Evolutionary conservation across 2,797 vertebrate species (phyloP).

Genomic region (Astyanax mexicanus): DNA sequence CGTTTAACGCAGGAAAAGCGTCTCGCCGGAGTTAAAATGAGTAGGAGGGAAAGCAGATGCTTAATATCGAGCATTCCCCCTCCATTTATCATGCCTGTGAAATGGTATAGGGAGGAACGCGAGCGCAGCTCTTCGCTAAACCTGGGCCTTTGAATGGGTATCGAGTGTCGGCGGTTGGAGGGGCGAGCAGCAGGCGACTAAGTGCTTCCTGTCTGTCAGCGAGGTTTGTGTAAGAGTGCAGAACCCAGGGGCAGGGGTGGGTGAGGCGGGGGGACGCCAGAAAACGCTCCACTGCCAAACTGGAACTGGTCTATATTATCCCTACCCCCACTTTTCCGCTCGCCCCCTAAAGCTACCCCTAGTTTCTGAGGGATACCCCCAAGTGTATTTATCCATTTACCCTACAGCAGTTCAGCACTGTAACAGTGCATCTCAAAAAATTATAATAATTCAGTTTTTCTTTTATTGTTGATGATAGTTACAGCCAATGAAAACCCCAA

Average conservation of each 20-base stretch:
- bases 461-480: too few species aligned
- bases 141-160: constrained; percentile 30
- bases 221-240: constrained; percentile 19
- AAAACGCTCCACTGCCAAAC: background rate
- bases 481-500: too few species aligned
- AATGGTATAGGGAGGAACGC: background rate
- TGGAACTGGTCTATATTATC: constrained; percentile 1
- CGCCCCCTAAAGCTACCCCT: background rate
- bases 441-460: too few species aligned
- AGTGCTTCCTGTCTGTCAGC: constrained; percentile 56
- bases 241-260: constrained; percentile 2
- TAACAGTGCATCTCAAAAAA: too few species aligned
- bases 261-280: background rate
- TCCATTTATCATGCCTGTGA: constrained; percentile 25
- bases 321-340: background rate
- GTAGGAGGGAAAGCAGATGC: background rate
- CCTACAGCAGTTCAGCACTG: too few species aligned
- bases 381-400: too few species aligned
- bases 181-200: constrained; percentile 41
- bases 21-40: constrained; percentile 1
- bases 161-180: constrained; percentile 24
- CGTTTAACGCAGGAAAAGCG: background rate
- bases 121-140: constrained; percentile 27
- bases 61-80: constrained; percentile 1
- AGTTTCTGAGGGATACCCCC: background rate